Conservation (phyloP, 1,140 invertebrate genomes). For the Philaenus spumarius region DNA sequence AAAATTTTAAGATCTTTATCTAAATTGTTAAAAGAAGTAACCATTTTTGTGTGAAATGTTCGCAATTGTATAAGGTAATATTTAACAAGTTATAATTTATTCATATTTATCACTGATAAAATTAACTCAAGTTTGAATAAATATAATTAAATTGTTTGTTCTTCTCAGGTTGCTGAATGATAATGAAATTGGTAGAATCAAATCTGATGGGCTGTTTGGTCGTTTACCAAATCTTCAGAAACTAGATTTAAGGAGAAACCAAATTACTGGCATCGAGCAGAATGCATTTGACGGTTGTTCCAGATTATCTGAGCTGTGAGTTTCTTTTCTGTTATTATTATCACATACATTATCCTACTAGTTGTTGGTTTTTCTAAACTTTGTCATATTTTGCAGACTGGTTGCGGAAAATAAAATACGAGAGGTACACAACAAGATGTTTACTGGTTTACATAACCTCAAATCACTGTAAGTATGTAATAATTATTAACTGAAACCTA, state of each 20-base stretch:
- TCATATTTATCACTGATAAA: too few relatives aligned
- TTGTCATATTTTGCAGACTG: conserved; percentile 49
- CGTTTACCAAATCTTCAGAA: conserved; percentile 80
- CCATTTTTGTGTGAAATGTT: too few relatives aligned
- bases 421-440: conserved; percentile 87
- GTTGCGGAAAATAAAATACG: conserved; percentile 79
- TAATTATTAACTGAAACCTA: too few relatives aligned
- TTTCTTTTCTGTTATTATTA: conserved; percentile 27
- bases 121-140: too few relatives aligned
- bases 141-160: background rate
- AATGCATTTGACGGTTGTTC: conserved; percentile 83
- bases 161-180: conserved; percentile 72
- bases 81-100: too few relatives aligned
- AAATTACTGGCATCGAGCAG: conserved; percentile 81
- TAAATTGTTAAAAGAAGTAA: too few relatives aligned
- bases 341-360: conserved; percentile 5
- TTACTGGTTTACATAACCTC: conserved; percentile 71
- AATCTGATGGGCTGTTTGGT: conserved; percentile 77
- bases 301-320: conserved; percentile 80
- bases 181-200: conserved; percentile 82
- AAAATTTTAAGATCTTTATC: too few relatives aligned
- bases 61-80: too few relatives aligned
- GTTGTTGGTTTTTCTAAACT: conserved; percentile 11
- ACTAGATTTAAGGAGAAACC: conserved; percentile 86
- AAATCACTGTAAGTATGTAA: conserved; percentile 69